Evolutionary conservation across 2,797 vertebrate species (phyloP).

Genomic region (Sebastes goodei): DNA sequence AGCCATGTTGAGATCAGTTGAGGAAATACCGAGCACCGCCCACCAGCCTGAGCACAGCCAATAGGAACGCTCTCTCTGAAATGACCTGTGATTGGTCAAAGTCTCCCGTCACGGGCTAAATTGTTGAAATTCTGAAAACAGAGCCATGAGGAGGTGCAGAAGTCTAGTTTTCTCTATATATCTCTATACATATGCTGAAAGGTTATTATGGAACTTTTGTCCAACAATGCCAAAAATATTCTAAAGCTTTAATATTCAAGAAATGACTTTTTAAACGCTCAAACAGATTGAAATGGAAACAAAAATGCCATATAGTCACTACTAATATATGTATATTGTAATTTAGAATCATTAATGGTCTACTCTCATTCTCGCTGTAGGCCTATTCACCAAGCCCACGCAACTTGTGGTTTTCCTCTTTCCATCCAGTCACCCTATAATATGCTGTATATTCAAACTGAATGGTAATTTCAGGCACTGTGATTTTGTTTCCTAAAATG

Average conservation of each 20-base stretch:
- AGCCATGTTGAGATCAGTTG: too few species aligned
- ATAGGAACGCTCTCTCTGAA: too few species aligned
- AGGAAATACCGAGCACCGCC: too few species aligned
- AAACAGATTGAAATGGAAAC: neutral
- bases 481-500: conserved; percentile 34
- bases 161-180: too few species aligned
- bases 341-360: neutral
- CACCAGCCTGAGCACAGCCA: too few species aligned
- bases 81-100: too few species aligned
- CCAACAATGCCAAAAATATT: too few species aligned
- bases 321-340: neutral
- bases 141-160: too few species aligned
- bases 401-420: neutral
- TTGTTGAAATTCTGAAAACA: too few species aligned
- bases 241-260: neutral
- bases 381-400: neutral
- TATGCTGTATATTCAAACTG: neutral
- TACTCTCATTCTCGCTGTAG: neutral
- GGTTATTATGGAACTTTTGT: too few species aligned
- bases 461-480: conserved; percentile 18
- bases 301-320: neutral
- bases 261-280: neutral
- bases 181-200: too few species aligned
- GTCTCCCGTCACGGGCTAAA: too few species aligned
- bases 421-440: neutral